Evolutionary conservation across 64 coral and sea anemone genomes (phyloP).

Genomic region (Actinia equina): DNA sequence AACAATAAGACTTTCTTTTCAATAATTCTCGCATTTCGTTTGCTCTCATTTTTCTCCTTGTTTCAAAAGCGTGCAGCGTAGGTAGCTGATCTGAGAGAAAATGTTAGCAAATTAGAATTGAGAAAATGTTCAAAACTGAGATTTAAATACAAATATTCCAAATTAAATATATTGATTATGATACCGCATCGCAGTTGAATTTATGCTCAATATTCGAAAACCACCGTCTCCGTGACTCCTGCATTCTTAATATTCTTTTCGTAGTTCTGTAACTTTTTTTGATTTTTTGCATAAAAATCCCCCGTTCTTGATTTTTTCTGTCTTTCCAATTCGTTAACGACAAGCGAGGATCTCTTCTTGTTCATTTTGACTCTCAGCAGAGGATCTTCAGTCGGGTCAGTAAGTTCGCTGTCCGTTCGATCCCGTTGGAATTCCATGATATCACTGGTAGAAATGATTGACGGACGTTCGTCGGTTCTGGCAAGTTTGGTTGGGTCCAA

Average conservation of each 20-base stretch:
- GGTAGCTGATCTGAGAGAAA: too few species aligned
- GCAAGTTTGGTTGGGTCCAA: neutral
- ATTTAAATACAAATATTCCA: too few species aligned
- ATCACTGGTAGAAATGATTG: too few species aligned
- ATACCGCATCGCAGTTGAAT: too few species aligned
- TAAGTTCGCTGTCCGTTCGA: neutral
- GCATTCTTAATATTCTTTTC: neutral
- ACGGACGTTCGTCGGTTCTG: neutral
- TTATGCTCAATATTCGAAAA: neutral
- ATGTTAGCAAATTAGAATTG: too few species aligned
- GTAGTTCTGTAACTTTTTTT: conserved; percentile 3
- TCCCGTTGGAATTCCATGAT: neutral
- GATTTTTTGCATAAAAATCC: conserved; percentile 8
- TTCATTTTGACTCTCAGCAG: neutral
- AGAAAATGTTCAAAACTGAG: too few species aligned
- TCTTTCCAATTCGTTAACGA: neutral
- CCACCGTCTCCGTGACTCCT: neutral
- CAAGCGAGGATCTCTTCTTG: neutral
- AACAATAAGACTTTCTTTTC: too few species aligned
- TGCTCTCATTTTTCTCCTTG: too few species aligned
- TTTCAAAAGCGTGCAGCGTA: too few species aligned
- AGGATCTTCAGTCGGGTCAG: conserved; percentile 5
- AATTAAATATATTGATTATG: too few species aligned
- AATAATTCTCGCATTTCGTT: too few species aligned
- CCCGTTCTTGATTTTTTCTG: conserved; percentile 16